Evolutionary conservation across 1,140 invertebrate genomes (phyloP), one percentile per base, ranked within the genome.

Genomic region (Dendrolimus punctatus): DNA sequence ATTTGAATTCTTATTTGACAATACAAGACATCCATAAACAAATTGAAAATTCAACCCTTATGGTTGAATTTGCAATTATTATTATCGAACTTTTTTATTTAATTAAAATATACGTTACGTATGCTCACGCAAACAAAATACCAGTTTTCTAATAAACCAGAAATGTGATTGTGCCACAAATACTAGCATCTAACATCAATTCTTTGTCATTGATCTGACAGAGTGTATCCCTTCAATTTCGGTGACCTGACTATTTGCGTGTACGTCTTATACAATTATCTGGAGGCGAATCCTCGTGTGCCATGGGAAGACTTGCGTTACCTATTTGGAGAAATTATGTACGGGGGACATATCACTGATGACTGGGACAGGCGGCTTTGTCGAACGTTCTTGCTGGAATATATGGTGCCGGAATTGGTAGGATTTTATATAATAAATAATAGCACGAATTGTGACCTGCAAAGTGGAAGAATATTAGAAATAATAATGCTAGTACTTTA

Each of bases 281-380:
- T 99, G 68, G 96, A 98, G 76, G 93, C 92, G 46, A 98, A 96
- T 78, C 92, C 90, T 9, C 91, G 92, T 51, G 91, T 98, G 8
- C 96, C 96, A 0, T 98, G 95, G 95, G 96, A 98, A 76, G 96
- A 98, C 88, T 86, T 98, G 51, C 88, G 96, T 5, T 98, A 98
- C 78, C 87, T 98, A 4, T 98, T 98, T 80, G 97, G 96, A 0
- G 96, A 98, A 87, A 98, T 98, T 57, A 98, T 98, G 96, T 98
- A 98, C 71, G 96, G 97, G 7, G 97, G 97, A 1, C 96, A 98
- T 75, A 98, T 98, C 66, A 98, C 96, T 0, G 97, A 98, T 76
- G 96, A 98, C 76, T 98, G 96, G 96, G 96, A 99, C 84, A 87
- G 96, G 53, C 85, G 94, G 9, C 87, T 98, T 1, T 98, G 96